A percentile compares a stretch with the other conserved stretches of the same genome.
These are phyloP conservation scores for Sinella curviseta DNA, from an alignment of 1,140 invertebrate species.

Conservation along the genomic window DNA sequence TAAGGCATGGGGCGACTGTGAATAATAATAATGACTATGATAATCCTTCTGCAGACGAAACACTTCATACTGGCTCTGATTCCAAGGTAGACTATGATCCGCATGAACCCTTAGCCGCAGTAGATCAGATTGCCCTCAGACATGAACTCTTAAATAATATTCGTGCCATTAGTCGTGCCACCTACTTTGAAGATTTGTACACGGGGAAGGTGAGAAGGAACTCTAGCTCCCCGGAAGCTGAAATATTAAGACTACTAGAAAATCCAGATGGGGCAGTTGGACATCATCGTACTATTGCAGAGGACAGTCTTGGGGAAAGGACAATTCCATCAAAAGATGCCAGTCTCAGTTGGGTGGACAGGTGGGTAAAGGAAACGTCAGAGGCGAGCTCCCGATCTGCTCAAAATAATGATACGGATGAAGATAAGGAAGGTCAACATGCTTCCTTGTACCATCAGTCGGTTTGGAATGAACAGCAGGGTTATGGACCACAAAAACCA, in stretches of 20 bases:
- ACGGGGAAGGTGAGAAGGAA: conserved; percentile 12
- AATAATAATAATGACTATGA: conserved; percentile 11
- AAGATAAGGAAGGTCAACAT: conserved; percentile 24
- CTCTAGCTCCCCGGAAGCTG: conserved; percentile 25
- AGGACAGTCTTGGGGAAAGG: neutral
- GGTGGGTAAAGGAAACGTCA: conserved; percentile 34
- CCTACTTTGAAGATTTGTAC: conserved; percentile 45
- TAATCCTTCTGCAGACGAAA: conserved; percentile 17
- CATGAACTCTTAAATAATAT: conserved; percentile 45
- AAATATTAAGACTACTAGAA: conserved; percentile 22
- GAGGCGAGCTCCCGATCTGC: neutral
- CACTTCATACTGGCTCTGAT: conserved; percentile 16
- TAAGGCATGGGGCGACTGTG: neutral
- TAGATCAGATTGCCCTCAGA: conserved; percentile 40
- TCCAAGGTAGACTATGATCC: conserved; percentile 28
- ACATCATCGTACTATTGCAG: neutral
- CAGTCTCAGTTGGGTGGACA: conserved; percentile 28
- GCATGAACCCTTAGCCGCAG: conserved; percentile 35
- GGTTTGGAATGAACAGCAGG: conserved; percentile 30
- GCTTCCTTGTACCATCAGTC: conserved; percentile 38
- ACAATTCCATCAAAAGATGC: conserved; percentile 21
- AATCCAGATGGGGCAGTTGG: neutral
- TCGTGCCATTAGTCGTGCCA: conserved; percentile 40
- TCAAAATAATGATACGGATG: conserved; percentile 7
- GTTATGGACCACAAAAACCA: neutral